Conservation (phyloP, 2,888 invertebrate species). For the Napeogenes inachia region DNA sequence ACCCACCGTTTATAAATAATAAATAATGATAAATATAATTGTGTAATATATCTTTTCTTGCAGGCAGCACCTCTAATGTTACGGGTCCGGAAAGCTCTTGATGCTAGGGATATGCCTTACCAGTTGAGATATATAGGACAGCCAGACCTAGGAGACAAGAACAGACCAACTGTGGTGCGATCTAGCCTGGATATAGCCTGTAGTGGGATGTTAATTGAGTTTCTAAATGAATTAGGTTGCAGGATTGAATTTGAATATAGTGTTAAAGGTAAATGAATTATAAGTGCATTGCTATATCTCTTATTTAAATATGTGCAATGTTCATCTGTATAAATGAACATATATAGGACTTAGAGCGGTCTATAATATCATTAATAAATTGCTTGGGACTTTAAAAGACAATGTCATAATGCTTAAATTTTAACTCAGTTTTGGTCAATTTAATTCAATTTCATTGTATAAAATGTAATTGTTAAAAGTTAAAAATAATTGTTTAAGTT, state of each 20-base stretch:
- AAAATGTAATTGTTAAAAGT: too few species aligned
- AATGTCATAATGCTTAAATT: too few species aligned
- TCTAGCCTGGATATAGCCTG: slow-evolving; percentile 96
- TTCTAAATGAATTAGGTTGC: slow-evolving; percentile 93
- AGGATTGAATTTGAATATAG: slow-evolving; percentile 96
- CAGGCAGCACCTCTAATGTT: slow-evolving; percentile 82
- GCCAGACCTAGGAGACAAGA: slow-evolving; percentile 92
- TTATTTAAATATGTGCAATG: too few species aligned
- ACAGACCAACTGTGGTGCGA: slow-evolving; percentile 91
- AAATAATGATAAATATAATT: background rate
- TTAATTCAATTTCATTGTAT: too few species aligned
- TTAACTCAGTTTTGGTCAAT: too few species aligned
- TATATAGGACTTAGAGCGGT: too few species aligned
- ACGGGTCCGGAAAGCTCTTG: slow-evolving; percentile 89
- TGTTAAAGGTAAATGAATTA: slow-evolving; percentile 80
- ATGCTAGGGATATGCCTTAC: slow-evolving; percentile 89
- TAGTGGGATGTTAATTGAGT: slow-evolving; percentile 92
- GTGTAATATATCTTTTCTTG: slow-evolving; percentile 4
- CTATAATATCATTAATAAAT: too few species aligned
- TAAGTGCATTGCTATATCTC: too few species aligned
- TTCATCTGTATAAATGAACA: too few species aligned
- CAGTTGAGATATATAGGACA: slow-evolving; percentile 95
- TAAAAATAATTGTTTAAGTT: too few species aligned
- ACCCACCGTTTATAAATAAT: too few species aligned
- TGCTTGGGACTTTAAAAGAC: too few species aligned